Percentiles rank a stretch among this genome's conserved stretches.
Conservation (phyloP, 2,888 invertebrate genomes). For the Callosobruchus maculatus region DNA sequence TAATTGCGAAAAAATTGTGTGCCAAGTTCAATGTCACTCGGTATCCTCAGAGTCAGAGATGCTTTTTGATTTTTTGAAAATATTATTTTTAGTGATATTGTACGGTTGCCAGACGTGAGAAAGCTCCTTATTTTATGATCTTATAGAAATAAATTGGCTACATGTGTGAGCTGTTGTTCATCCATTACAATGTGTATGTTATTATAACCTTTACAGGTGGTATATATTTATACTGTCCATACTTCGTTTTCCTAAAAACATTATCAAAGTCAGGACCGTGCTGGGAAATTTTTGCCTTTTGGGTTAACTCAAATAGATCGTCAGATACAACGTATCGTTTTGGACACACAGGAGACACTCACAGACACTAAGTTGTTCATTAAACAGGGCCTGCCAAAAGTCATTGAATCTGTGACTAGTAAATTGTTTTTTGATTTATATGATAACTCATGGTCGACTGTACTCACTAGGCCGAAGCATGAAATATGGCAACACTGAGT, state of each 20-base stretch:
- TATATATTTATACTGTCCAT: neutral
- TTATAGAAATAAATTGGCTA: neutral
- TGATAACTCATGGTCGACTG: too few species aligned
- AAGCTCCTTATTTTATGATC: neutral
- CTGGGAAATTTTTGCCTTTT: too few species aligned
- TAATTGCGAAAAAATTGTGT: neutral
- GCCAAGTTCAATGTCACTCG: neutral
- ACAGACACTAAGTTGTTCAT: too few species aligned
- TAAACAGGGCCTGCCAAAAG: too few species aligned
- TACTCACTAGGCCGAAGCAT: too few species aligned
- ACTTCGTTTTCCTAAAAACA: neutral
- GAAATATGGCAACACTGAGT: too few species aligned
- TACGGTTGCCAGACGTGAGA: neutral
- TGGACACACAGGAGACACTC: too few species aligned
- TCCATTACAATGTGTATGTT: neutral
- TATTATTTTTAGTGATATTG: neutral
- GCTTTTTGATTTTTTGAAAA: neutral
- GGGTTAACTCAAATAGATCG: too few species aligned
- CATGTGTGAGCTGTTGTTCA: neutral
- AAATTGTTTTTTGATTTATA: too few species aligned
- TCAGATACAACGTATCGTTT: too few species aligned
- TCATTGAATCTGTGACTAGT: too few species aligned
- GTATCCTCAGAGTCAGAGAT: neutral
- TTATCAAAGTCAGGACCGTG: neutral
- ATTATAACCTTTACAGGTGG: neutral